Evolutionary conservation across 2,888 invertebrate species (phyloP).

Genomic region (Hypena proboscidalis): DNA sequence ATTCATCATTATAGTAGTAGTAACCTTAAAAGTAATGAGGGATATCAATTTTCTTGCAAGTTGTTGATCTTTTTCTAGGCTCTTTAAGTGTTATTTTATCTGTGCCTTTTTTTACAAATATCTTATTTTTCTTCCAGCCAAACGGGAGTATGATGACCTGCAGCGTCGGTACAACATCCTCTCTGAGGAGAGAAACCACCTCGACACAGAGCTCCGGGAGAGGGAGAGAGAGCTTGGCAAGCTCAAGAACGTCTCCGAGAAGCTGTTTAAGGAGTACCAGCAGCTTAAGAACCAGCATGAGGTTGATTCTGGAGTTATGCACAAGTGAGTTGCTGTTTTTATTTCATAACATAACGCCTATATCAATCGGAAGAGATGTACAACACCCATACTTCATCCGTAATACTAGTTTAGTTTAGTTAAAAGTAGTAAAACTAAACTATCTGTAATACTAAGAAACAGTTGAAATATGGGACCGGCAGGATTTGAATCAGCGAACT

Average conservation of each 20-base stretch:
- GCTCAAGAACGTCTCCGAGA: constrained; percentile 88
- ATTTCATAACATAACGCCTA: not conserved
- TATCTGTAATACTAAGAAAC: too few species aligned
- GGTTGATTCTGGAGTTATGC: constrained; percentile 90
- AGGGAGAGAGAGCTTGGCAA: constrained; percentile 87
- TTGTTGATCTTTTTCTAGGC: too few species aligned
- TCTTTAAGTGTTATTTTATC: too few species aligned
- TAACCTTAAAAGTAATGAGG: too few species aligned
- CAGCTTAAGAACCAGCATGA: constrained; percentile 90
- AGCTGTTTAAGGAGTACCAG: constrained; percentile 89
- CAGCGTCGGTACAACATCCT: constrained; percentile 87
- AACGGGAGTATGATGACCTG: constrained; percentile 86
- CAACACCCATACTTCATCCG: too few species aligned
- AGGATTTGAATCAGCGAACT: too few species aligned
- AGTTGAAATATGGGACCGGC: too few species aligned
- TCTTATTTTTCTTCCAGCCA: constrained; percentile 65
- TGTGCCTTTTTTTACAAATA: not conserved
- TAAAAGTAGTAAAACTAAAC: too few species aligned
- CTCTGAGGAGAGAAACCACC: constrained; percentile 83
- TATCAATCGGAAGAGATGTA: too few species aligned
- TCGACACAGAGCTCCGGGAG: constrained; percentile 86
- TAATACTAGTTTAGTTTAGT: too few species aligned
- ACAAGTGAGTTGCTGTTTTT: constrained; percentile 77
- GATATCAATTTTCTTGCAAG: too few species aligned
- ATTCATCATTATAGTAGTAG: too few species aligned